These are phyloP conservation scores for Salmo trutta DNA, from an alignment of 2,797 vertebrate species.

Conservation along the genomic window DNA sequence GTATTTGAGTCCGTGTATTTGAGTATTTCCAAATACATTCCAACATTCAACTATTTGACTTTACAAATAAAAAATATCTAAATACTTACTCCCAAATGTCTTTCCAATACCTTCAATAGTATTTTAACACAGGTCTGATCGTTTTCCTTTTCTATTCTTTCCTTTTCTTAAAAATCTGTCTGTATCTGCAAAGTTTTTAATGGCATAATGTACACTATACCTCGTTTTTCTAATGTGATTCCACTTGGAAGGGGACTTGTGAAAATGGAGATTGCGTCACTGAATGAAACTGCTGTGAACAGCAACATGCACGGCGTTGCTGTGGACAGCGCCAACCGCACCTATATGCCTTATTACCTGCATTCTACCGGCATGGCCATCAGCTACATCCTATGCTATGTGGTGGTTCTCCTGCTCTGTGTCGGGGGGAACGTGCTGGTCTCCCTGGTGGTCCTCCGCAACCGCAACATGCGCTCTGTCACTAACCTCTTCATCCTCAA, in stretches of 20 bases:
- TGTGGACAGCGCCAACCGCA: constrained; percentile 35
- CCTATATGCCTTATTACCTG: constrained; percentile 59
- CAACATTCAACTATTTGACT: too few relatives aligned
- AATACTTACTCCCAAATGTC: too few relatives aligned
- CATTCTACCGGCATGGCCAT: constrained; percentile 47
- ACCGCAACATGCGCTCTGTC: constrained; percentile 63
- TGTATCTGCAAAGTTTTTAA: neutral
- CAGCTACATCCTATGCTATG: constrained; percentile 51
- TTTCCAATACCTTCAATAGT: too few relatives aligned
- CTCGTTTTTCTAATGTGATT: neutral
- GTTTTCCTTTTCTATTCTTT: neutral
- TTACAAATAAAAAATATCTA: too few relatives aligned
- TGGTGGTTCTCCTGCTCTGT: constrained; percentile 56
- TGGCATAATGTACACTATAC: neutral
- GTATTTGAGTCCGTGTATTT: too few relatives aligned
- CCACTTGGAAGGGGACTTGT: neutral
- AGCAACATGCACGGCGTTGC: neutral
- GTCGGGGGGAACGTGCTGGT: constrained; percentile 60
- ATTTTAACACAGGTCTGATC: neutral
- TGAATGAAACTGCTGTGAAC: constrained; percentile 23
- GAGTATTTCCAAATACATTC: too few relatives aligned
- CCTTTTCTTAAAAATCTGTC: neutral
- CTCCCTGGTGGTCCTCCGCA: constrained; percentile 57
- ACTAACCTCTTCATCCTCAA: constrained; percentile 69
- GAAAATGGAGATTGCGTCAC: neutral